Evolutionary conservation across 2,888 invertebrate species (phyloP).

Genomic region (Eupithecia subumbrata): DNA sequence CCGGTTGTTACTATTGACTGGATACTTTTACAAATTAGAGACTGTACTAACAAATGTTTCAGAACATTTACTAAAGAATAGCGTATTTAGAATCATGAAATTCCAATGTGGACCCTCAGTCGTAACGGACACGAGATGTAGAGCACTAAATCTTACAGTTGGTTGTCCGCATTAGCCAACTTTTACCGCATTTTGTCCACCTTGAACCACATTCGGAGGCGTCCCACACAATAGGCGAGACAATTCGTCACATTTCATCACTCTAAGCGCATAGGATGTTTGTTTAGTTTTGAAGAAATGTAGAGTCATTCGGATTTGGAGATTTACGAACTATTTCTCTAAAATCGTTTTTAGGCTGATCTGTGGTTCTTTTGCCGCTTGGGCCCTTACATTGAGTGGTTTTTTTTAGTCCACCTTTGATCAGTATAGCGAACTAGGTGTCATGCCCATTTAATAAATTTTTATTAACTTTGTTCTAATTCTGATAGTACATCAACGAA

Average conservation of each 20-base stretch:
- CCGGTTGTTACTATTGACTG: too few relatives aligned
- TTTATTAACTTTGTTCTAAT: too few relatives aligned
- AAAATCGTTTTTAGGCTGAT: neutral
- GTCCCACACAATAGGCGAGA: conserved; percentile 31
- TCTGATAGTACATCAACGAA: too few relatives aligned
- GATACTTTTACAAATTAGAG: too few relatives aligned
- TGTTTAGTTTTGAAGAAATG: conserved; percentile 4
- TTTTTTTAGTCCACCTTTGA: neutral
- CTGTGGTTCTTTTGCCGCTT: neutral
- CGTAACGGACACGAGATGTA: too few relatives aligned
- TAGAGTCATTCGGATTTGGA: neutral
- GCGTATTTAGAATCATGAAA: too few relatives aligned
- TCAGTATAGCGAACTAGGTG: too few relatives aligned
- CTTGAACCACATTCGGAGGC: conserved; percentile 37
- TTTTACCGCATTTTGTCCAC: conserved; percentile 19
- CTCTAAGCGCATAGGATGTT: conserved; percentile 12
- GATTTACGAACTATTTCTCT: neutral
- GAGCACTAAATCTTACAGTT: neutral
- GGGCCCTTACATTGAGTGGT: neutral
- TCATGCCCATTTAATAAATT: too few relatives aligned
- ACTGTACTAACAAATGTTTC: too few relatives aligned
- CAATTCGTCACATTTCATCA: conserved; percentile 34
- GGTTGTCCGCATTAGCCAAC: neutral
- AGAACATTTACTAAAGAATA: too few relatives aligned
- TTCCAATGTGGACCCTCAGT: too few relatives aligned